Evolutionary conservation across 1,140 invertebrate genomes (phyloP).

Genomic region (Ladona fulva): DNA sequence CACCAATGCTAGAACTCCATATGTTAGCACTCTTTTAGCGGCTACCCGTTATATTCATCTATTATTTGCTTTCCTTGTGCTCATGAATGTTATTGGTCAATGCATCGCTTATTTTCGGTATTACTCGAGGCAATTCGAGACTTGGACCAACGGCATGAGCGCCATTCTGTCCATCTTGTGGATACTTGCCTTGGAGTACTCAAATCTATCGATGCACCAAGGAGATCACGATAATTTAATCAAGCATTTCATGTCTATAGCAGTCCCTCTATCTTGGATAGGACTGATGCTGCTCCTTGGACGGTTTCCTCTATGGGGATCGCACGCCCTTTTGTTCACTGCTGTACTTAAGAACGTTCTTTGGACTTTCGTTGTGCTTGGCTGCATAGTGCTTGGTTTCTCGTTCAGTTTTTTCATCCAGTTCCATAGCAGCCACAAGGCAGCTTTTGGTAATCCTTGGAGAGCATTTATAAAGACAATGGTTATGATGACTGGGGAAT

Average conservation of each 20-base stretch:
- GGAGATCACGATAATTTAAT: not conserved
- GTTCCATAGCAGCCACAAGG: slow-evolving; percentile 33
- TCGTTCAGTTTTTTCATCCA: slow-evolving; percentile 44
- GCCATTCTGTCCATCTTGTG: not conserved
- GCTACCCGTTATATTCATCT: slow-evolving; percentile 11
- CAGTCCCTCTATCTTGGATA: slow-evolving; percentile 41
- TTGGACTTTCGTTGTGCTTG: slow-evolving; percentile 38
- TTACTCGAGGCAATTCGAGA: slow-evolving; percentile 30
- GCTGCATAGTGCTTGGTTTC: slow-evolving; percentile 42
- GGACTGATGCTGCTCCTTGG: slow-evolving; percentile 45
- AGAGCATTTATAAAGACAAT: slow-evolving; percentile 40
- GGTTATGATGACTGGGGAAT: slow-evolving; percentile 51
- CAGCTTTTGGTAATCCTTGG: slow-evolving; percentile 38
- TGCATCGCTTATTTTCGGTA: slow-evolving; percentile 25
- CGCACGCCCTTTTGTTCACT: slow-evolving; percentile 45
- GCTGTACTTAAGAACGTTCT: slow-evolving; percentile 40
- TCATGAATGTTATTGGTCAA: slow-evolving; percentile 22
- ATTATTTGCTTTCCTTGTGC: slow-evolving; percentile 11
- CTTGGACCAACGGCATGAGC: slow-evolving; percentile 24
- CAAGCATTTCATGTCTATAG: slow-evolving; percentile 34
- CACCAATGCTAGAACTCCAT: not conserved
- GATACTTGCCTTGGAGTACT: not conserved
- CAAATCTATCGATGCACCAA: not conserved
- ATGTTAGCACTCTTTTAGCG: not conserved
- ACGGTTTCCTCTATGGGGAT: slow-evolving; percentile 39